phyloP scores from a whole-genome alignment of 1,140 invertebrate genomes.

The Diploscapter pachys region DNA sequence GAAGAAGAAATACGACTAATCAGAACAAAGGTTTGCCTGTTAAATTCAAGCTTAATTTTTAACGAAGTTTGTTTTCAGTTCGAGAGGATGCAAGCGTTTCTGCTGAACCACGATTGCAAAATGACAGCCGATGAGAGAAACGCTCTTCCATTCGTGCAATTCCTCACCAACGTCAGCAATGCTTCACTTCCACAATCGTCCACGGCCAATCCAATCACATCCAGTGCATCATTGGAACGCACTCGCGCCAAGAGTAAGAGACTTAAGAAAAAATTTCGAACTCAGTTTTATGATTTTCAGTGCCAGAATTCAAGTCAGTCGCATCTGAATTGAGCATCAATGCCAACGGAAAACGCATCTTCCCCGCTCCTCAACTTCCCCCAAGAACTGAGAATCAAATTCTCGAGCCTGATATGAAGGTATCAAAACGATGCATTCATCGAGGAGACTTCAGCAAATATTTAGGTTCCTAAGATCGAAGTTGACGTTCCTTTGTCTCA shows the following conservation, averaged over 20 bases:
- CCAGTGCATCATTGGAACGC: background rate
- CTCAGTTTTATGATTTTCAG: constrained; percentile 1
- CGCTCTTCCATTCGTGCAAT: background rate
- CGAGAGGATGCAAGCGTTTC: constrained; percentile 3
- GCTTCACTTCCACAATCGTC: background rate
- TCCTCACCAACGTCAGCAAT: background rate
- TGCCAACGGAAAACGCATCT: constrained; percentile 12
- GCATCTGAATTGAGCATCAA: background rate
- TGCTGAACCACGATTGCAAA: background rate
- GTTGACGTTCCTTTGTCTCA: constrained; percentile 15
- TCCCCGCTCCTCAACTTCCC: constrained; percentile 1
- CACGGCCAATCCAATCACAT: background rate
- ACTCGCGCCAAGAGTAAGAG: background rate
- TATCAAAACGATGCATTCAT: background rate
- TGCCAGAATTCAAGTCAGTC: constrained; percentile 2
- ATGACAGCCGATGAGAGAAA: background rate
- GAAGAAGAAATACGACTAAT: constrained; percentile 10
- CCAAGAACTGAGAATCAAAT: constrained; percentile 19
- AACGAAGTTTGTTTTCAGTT: constrained; percentile 1
- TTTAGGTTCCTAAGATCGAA: constrained; percentile 29
- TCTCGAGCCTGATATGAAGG: constrained; percentile 22
- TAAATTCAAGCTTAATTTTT: background rate
- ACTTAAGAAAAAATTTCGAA: constrained; percentile 3
- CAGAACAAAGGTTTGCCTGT: background rate
- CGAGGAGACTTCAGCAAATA: background rate